These are phyloP conservation scores for Alosa sapidissima DNA, from an alignment of 2,797 vertebrate species.

Conservation along the genomic window DNA sequence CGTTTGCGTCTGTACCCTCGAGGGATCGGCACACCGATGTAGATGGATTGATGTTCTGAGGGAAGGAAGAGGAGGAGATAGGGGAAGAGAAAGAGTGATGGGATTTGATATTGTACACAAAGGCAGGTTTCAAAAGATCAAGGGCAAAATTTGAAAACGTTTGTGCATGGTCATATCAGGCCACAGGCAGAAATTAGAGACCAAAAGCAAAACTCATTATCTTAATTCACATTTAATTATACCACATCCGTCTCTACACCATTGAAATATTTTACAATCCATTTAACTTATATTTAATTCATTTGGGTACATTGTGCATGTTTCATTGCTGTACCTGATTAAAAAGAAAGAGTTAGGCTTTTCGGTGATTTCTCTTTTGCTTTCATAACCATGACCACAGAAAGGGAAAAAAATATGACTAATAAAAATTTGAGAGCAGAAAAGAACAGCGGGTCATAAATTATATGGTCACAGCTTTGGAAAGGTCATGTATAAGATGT, in stretches of 20 bases:
- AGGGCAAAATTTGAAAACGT: not conserved
- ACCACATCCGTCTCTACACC: not conserved
- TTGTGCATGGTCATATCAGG: not conserved
- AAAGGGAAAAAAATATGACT: not conserved
- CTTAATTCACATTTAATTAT: not conserved
- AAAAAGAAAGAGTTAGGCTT: not conserved
- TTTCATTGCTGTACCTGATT: not conserved
- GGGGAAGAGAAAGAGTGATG: not conserved
- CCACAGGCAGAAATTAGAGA: not conserved
- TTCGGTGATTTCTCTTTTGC: not conserved
- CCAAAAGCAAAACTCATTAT: not conserved
- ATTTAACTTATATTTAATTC: not conserved
- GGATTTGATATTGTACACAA: not conserved
- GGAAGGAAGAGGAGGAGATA: not conserved
- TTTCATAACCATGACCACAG: not conserved
- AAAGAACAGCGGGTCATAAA: not conserved
- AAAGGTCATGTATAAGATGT: not conserved
- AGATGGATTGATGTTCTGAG: slow-evolving; percentile 86
- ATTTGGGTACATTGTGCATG: not conserved
- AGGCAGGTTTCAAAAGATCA: not conserved
- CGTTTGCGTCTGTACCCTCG: slow-evolving; percentile 82
- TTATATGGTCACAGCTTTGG: not conserved
- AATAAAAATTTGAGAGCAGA: not conserved
- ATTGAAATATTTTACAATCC: not conserved
- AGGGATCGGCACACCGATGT: slow-evolving; percentile 86